Evolutionary conservation across 2,888 invertebrate species (phyloP), one percentile per base, ranked within the genome.

Genomic region (Teleiodes luculella): DNA sequence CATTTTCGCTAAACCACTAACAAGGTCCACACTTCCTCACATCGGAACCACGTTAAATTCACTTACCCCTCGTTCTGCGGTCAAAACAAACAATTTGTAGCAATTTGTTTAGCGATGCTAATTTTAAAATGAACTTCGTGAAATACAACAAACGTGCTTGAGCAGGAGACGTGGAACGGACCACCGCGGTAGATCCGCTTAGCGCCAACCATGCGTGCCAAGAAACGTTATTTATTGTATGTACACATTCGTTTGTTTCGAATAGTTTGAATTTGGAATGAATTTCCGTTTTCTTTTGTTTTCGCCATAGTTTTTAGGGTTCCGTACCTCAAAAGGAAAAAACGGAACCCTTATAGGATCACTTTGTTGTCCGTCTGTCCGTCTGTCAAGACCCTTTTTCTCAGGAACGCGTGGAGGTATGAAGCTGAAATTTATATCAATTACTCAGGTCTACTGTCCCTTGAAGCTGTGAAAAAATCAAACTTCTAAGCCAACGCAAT

Each of bases 61-160:
- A 43, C 41, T 41, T 41, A 66, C 64, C 43, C 43, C 43, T 43
- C 20, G 10, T 43, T 43, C 11, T 28, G 43, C 43, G 65, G 61
- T 63, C 66, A 74, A 66, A 65, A 76, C 66, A 71, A 80, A 78
- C 74, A 74, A 79, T 84, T 80, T 74, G 66, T 77, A 70, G 73
- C 76, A 80, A 80, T 83, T 80, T 80, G 83, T 86, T 82, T 82
- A 76, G 79, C 62, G 72, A 82, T 78, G 85, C 83, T 83, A 85
- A 88, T 88, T 87, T 88, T 86, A 82, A 86, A 87, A 86, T 86
- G 80, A 83, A 84, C 85, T 73, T 84, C 81, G 78, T 80, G 81
- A 80, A 83, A 77, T 84, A 80, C 78, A 79, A 83, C 82, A 86
- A 86, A 87, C 88, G 86, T 87, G 87, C 84, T 65, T 73, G 62